Conservation (phyloP, 2,797 vertebrate species). For the Eulemur albifrons region DNA sequence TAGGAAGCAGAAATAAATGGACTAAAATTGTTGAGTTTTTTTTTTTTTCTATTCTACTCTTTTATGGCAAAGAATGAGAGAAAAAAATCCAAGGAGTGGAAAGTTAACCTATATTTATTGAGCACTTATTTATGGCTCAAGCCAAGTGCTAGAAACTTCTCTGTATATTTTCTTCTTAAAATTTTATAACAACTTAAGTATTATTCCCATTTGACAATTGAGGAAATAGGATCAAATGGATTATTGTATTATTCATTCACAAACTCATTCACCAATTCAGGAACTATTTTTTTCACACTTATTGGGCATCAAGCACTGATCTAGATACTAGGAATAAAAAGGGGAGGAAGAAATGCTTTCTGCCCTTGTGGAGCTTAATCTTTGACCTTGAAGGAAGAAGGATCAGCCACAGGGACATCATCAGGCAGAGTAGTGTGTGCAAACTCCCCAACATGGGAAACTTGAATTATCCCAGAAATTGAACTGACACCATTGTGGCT, state of each 20-base stretch:
- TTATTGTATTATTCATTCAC: slow-evolving; percentile 5
- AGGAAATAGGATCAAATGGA: not conserved
- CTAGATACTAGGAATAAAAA: not conserved
- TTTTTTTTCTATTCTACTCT: not conserved
- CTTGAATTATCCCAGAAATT: not conserved
- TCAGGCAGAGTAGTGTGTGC: not conserved
- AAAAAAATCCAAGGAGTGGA: not conserved
- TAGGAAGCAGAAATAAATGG: slow-evolving; percentile 9
- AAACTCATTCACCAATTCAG: not conserved
- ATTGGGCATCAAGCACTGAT: not conserved
- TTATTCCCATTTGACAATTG: slow-evolving; percentile 11
- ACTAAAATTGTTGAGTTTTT: not conserved
- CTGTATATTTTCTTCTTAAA: slow-evolving; percentile 16
- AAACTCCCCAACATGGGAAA: not conserved
- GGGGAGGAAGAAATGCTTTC: not conserved
- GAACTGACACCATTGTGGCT: not conserved
- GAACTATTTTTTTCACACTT: not conserved
- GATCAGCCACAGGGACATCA: not conserved
- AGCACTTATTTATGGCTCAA: not conserved
- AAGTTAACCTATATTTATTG: not conserved
- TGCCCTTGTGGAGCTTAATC: not conserved
- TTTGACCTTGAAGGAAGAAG: not conserved
- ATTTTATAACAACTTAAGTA: not conserved
- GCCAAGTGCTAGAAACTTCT: not conserved
- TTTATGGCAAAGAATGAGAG: not conserved